Percentiles rank a stretch among this genome's conserved stretches.
Conservation (phyloP, 2,797 vertebrate species). For the Lemur catta region DNA sequence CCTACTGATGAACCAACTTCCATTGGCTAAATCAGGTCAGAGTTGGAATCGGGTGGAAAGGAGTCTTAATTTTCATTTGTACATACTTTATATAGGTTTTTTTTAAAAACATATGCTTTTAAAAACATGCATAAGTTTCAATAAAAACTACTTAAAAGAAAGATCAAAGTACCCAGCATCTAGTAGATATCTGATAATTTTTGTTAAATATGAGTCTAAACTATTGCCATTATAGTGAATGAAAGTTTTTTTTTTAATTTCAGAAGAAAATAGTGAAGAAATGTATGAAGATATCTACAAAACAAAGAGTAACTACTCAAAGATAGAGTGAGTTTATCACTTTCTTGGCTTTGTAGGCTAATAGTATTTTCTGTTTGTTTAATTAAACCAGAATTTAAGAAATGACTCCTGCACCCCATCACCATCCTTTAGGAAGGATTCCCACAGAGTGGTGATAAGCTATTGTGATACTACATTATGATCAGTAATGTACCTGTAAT, state of each 20-base stretch:
- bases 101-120: background rate
- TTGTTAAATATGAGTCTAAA: background rate
- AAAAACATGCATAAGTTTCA: background rate
- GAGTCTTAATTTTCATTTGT: slow-evolving; percentile 9
- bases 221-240: background rate
- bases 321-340: slow-evolving; percentile 78
- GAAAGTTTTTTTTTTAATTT: slow-evolving; percentile 68
- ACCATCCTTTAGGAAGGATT: background rate
- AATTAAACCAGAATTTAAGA: background rate
- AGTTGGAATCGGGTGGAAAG: background rate
- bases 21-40: background rate
- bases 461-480: background rate
- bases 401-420: background rate
- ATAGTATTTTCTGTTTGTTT: background rate
- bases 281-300: slow-evolving; percentile 83
- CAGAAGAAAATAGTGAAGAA: slow-evolving; percentile 78
- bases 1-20: background rate
- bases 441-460: background rate
- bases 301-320: slow-evolving; percentile 65
- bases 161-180: background rate
- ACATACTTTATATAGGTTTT: background rate
- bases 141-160: background rate
- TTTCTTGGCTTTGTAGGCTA: background rate
- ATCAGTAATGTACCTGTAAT: background rate
- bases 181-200: background rate